Percentiles rank a stretch among this genome's conserved stretches.
phyloP scores from a whole-genome alignment of 2,113 vertebrate species.

The Ochotona princeps region DNA sequence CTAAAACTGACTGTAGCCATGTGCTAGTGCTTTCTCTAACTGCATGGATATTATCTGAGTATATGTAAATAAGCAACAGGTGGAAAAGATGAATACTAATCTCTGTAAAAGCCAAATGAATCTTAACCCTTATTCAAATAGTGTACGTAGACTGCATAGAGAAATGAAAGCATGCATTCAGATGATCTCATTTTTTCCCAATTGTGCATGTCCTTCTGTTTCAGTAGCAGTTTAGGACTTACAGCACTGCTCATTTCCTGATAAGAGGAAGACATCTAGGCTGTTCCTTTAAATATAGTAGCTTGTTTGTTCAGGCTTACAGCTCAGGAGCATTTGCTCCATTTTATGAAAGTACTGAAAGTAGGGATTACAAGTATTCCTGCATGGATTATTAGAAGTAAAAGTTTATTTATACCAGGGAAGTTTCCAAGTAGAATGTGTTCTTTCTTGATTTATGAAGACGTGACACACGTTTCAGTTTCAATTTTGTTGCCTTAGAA shows the following conservation, averaged over 20 bases:
- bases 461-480: conserved; percentile 56
- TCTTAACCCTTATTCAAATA: conserved; percentile 62
- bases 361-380: conserved; percentile 71
- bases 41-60: background rate
- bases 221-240: conserved; percentile 14
- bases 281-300: conserved; percentile 56
- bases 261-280: conserved; percentile 26
- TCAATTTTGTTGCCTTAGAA: conserved; percentile 44
- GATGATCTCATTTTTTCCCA: conserved; percentile 44
- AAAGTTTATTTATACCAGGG: conserved; percentile 64
- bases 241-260: background rate
- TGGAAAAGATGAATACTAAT: conserved; percentile 58
- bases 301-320: conserved; percentile 65
- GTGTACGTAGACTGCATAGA: background rate
- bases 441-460: conserved; percentile 46
- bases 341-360: conserved; percentile 62
- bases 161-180: conserved; percentile 59
- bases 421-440: conserved; percentile 42
- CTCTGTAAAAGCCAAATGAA: conserved; percentile 66
- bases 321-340: conserved; percentile 69
- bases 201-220: background rate
- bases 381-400: conserved; percentile 76
- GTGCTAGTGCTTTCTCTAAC: conserved; percentile 23
- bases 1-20: background rate
- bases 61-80: conserved; percentile 52